Evolutionary conservation across 2,797 vertebrate species (phyloP), one percentile per base, ranked within the genome.

Genomic region (Falco naumanni): DNA sequence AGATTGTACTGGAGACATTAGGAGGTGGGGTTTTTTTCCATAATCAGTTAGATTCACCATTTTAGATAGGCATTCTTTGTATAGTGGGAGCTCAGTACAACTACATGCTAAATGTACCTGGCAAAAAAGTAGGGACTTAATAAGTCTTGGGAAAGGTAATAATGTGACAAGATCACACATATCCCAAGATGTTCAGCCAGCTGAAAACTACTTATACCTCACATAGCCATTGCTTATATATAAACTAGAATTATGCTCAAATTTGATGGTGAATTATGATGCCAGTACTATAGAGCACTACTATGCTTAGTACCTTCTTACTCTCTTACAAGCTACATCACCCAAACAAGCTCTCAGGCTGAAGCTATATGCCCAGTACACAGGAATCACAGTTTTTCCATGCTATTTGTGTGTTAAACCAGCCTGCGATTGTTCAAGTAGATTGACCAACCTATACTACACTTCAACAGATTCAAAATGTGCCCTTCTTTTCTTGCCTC

Each of bases 181-280:
- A 83, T 22, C 39, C 51, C 51, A 79, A 79, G 48, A 74, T 87
- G 41, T 91, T 68, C 86, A 93, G 78, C 51, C 51, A 87, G 33
- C 41, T n/a, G 74, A 90, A 95, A 87, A 89, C 72, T 66, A 66
- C 71, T 92, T 91, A 56, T 7, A 63, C 18, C 22, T 87, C 68
- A 76, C 11, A 31, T 29, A 79, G 71, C 51, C 39, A 81, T 78
- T 94, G 61, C 34, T 93, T 85, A 80, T 10, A 69, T 57, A 76
- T 61, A 48, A 89, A 84, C n/a, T 24, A 31, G 45, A 81, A 69
- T 60, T 34, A 64, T 47, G 41, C 39, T 84, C 84, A 41, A 70
- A 94, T 88, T 61, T 91, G 61, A 33, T 59, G 72, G 63, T 50
- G 37, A 91, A 76, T 70, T 88, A 69, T n/a, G 50, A 78, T 85